These are phyloP conservation scores for Cantharis rustica DNA, from an alignment of 2,888 invertebrate genomes.

Conservation along the genomic window DNA sequence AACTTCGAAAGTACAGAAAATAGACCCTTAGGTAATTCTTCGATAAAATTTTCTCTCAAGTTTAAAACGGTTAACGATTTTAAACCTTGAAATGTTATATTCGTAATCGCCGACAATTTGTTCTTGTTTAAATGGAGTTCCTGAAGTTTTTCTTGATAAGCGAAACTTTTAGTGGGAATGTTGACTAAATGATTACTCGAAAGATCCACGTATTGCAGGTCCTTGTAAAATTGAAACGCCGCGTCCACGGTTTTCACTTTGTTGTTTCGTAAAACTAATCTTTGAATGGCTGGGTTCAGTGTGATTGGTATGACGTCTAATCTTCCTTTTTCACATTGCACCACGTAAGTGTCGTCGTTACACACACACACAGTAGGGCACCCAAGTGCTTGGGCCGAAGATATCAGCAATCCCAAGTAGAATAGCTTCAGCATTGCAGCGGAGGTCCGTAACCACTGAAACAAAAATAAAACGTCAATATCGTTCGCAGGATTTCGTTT, in stretches of 20 bases:
- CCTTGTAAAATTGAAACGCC: constrained; percentile 86
- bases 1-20: constrained; percentile 76
- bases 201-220: constrained; percentile 82
- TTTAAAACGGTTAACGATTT: constrained; percentile 80
- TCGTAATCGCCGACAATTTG: constrained; percentile 79
- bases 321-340: constrained; percentile 83
- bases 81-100: constrained; percentile 79
- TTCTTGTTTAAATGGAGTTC: constrained; percentile 84
- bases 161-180: constrained; percentile 79
- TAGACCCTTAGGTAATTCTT: constrained; percentile 74
- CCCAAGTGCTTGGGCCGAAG: constrained; percentile 64
- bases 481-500: background rate
- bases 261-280: constrained; percentile 82
- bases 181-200: constrained; percentile 84
- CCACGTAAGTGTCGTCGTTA: constrained; percentile 87
- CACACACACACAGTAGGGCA: constrained; percentile 89
- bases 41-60: constrained; percentile 79
- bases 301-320: constrained; percentile 90
- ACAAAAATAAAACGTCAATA: constrained; percentile 36
- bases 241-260: constrained; percentile 88
- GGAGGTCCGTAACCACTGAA: constrained; percentile 43
- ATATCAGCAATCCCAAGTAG: constrained; percentile 35
- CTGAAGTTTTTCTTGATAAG: constrained; percentile 79
- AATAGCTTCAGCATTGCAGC: constrained; percentile 38
- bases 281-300: constrained; percentile 86